These are phyloP conservation scores for Brachionus manjavacas DNA, from an alignment of 1,140 invertebrate species.

Conservation along the genomic window DNA sequence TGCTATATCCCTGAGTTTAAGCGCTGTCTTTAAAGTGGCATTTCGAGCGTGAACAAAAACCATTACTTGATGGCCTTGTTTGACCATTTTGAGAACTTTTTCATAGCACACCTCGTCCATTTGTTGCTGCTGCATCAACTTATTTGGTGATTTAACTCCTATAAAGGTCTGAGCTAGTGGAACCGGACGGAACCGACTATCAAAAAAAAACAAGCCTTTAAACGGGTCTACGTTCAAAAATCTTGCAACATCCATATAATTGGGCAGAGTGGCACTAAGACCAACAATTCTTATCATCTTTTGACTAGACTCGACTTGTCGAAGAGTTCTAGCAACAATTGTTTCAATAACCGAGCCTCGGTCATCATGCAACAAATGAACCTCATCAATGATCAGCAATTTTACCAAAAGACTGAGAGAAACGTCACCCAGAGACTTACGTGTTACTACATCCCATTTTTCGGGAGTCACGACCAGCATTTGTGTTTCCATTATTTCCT, in stretches of 20 bases:
- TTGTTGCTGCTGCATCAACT: conserved; percentile 70
- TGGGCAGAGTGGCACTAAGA: conserved; percentile 91
- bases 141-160: conserved; percentile 70
- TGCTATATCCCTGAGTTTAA: conserved; percentile 57
- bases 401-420: conserved; percentile 82
- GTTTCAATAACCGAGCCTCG: conserved; percentile 95
- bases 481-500: conserved; percentile 89
- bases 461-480: conserved; percentile 98
- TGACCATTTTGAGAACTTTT: conserved; percentile 78
- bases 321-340: conserved; percentile 84
- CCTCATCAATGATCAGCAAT: conserved; percentile 95
- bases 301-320: conserved; percentile 85
- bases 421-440: conserved; percentile 86
- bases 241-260: conserved; percentile 89
- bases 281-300: conserved; percentile 97
- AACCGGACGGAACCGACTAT: conserved; percentile 89
- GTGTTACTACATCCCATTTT: conserved; percentile 98
- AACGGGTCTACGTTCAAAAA: conserved; percentile 89
- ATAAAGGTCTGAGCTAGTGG: conserved; percentile 72
- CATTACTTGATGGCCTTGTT: conserved; percentile 90
- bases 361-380: conserved; percentile 93
- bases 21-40: conserved; percentile 81
- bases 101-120: conserved; percentile 93
- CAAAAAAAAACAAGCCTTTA: conserved; percentile 92
- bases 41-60: conserved; percentile 97